A percentile compares a stretch with the other conserved stretches of the same genome.
These are phyloP conservation scores for Leuctra nigra DNA, from an alignment of 2,888 invertebrate species.

Conservation along the genomic window DNA sequence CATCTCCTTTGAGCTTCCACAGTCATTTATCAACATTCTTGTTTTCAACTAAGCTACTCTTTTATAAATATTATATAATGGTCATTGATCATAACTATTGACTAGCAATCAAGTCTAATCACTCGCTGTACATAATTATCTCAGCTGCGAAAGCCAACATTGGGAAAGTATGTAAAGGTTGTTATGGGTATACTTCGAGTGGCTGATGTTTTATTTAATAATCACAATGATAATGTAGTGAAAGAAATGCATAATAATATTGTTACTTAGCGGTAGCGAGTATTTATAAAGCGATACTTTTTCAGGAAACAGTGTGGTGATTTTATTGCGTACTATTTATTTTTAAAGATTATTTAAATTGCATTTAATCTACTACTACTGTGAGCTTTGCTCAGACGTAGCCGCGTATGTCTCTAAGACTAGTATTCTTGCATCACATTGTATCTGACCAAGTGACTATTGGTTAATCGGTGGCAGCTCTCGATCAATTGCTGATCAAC, in stretches of 20 bases:
- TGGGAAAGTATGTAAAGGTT: constrained; percentile 25
- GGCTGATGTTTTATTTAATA: constrained; percentile 29
- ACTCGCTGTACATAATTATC: constrained; percentile 13
- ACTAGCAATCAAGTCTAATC: background rate
- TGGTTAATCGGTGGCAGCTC: constrained; percentile 19
- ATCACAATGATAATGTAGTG: constrained; percentile 25
- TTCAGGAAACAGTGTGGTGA: constrained; percentile 24
- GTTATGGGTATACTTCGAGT: constrained; percentile 27
- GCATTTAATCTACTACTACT: constrained; percentile 24
- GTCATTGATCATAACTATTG: constrained; percentile 9
- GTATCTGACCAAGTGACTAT: constrained; percentile 16
- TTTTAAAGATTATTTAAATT: constrained; percentile 27
- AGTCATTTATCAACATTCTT: constrained; percentile 22
- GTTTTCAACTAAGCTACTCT: constrained; percentile 21
- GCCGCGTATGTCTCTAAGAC: constrained; percentile 22
- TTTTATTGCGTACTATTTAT: constrained; percentile 29
- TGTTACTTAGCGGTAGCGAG: constrained; percentile 29
- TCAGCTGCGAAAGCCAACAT: constrained; percentile 21
- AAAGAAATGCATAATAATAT: constrained; percentile 24
- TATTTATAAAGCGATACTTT: constrained; percentile 27
- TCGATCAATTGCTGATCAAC: constrained; percentile 15
- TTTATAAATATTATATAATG: constrained; percentile 26
- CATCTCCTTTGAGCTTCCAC: constrained; percentile 16
- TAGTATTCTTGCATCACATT: constrained; percentile 23
- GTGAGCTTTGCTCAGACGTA: constrained; percentile 18